Conservation (phyloP, 2,888 invertebrate genomes). For the Abrostola tripartita region DNA sequence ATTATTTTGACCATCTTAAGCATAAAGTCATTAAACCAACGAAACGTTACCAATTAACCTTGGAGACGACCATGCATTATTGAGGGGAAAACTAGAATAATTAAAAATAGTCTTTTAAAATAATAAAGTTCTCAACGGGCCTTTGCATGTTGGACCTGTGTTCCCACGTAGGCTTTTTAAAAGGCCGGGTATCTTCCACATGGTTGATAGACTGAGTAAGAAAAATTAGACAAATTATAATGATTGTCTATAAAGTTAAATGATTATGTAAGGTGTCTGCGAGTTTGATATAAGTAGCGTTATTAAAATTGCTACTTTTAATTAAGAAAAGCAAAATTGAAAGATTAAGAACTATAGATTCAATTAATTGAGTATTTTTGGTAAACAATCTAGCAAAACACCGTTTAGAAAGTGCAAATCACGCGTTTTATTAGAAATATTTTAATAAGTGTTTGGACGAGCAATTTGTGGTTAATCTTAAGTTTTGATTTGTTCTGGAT, state of each 20-base stretch:
- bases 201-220: no score
- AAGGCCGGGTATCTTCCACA: no score
- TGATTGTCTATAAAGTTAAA: no score
- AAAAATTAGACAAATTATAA: no score
- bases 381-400: background rate
- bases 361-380: background rate
- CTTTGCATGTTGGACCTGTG: no score
- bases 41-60: conserved; percentile 13
- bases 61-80: conserved; percentile 11
- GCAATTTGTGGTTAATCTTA: background rate
- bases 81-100: background rate
- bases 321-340: background rate
- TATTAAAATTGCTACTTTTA: no score
- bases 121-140: no score
- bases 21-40: conserved; percentile 8
- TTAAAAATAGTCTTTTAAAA: no score
- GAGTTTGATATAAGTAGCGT: no score
- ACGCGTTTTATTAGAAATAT: background rate
- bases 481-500: conserved; percentile 8
- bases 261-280: no score
- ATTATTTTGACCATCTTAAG: conserved; percentile 17
- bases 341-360: background rate
- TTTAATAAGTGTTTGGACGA: conserved; percentile 1
- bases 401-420: conserved; percentile 20
- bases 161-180: no score